A percentile compares a stretch with the other conserved stretches of the same genome.
phyloP scores from a whole-genome alignment of 2,113 vertebrate genomes.

The Alectura lathami region DNA sequence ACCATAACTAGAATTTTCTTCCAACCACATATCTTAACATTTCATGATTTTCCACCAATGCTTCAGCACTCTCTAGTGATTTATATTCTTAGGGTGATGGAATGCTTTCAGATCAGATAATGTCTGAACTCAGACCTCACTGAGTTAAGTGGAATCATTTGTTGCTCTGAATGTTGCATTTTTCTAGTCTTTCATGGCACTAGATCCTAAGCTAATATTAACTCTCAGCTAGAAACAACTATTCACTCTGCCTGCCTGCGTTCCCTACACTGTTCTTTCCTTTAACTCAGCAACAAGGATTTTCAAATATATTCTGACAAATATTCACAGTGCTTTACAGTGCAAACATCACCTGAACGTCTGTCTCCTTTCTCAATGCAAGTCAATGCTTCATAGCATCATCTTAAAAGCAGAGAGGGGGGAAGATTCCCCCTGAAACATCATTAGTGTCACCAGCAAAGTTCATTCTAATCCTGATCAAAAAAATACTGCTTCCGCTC shows the following conservation, averaged over 20 bases:
- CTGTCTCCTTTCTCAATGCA: background rate
- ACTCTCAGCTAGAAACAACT: background rate
- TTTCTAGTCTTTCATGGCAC: background rate
- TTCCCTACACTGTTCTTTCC: background rate
- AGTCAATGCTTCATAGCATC: background rate
- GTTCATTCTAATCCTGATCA: background rate
- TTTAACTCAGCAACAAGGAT: background rate
- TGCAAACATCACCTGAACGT: background rate
- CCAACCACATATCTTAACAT: background rate
- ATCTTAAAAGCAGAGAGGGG: background rate
- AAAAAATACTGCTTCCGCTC: background rate
- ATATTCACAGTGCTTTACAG: background rate
- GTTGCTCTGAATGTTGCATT: background rate
- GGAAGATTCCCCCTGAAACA: background rate
- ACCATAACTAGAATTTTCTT: background rate
- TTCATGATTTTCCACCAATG: background rate
- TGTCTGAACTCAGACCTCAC: background rate
- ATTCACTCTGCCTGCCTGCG: background rate
- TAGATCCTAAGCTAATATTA: background rate
- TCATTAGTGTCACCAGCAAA: background rate
- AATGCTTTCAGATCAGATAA: background rate
- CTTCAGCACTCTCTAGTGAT: background rate
- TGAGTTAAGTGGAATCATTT: background rate
- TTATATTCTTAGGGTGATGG: background rate
- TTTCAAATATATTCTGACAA: background rate